These are phyloP conservation scores for Microcebus murinus DNA, from an alignment of 2,113 vertebrate species.

Conservation along the genomic window DNA sequence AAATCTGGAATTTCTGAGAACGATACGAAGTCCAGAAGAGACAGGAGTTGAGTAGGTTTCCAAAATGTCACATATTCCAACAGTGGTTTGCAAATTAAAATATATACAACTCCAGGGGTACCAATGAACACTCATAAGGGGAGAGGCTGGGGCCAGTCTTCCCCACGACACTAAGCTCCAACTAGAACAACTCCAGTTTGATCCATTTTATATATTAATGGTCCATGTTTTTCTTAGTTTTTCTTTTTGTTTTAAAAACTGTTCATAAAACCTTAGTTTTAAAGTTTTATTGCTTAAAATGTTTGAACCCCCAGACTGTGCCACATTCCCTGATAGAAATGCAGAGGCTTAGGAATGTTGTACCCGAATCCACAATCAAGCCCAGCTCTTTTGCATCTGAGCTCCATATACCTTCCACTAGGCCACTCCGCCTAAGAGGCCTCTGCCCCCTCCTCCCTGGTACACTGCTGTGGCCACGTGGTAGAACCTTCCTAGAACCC, in stretches of 20 bases:
- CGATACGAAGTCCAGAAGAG: neutral
- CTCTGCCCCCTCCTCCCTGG: neutral
- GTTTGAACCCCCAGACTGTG: neutral
- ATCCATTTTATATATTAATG: neutral
- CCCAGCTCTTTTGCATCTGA: neutral
- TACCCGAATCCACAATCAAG: neutral
- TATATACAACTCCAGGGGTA: neutral
- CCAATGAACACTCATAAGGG: accelerated
- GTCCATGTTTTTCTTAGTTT: neutral
- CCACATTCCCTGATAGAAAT: neutral
- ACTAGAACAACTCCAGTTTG: neutral
- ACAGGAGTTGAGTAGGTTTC: neutral
- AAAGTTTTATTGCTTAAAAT: constrained; percentile 18
- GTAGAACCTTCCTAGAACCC: constrained; percentile 57
- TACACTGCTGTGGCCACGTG: accelerated
- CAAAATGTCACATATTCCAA: no score
- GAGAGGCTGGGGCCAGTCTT: accelerated
- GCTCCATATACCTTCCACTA: accelerated
- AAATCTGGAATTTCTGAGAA: neutral
- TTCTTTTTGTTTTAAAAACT: neutral
- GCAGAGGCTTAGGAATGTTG: neutral
- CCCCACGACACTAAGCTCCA: neutral
- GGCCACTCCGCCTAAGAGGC: neutral
- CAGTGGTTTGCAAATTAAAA: neutral
- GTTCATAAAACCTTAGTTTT: neutral